These are phyloP conservation scores for Sinocyclocheilus anophthalmus DNA, from an alignment of 2,113 vertebrate species.

Conservation along the genomic window DNA sequence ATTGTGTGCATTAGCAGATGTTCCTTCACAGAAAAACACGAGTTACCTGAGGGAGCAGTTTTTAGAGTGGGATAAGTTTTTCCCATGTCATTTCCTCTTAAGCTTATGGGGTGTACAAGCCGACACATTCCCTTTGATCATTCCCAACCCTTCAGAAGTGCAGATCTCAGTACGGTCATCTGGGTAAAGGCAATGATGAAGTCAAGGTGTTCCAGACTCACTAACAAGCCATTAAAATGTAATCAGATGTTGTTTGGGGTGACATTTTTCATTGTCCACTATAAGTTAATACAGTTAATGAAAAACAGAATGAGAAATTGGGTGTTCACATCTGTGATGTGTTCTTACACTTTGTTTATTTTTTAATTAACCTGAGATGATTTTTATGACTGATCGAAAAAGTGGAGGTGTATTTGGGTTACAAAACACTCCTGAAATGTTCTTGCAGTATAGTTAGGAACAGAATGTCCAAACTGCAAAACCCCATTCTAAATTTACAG, in stretches of 20 bases:
- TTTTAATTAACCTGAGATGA: not conserved
- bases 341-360: not conserved
- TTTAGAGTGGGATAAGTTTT: not conserved
- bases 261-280: not conserved
- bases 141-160: not conserved
- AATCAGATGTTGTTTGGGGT: not conserved
- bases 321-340: not conserved
- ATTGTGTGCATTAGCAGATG: slow-evolving; percentile 1
- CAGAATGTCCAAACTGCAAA: not conserved
- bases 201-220: not conserved
- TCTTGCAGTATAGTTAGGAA: not conserved
- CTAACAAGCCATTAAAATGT: not conserved
- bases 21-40: not conserved
- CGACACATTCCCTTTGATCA: slow-evolving; percentile 34
- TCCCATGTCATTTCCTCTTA: slow-evolving; percentile 37
- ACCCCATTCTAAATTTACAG: not conserved
- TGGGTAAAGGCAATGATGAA: not conserved
- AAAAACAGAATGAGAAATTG: not conserved
- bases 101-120: not conserved
- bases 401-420: not conserved
- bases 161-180: slow-evolving; percentile 9
- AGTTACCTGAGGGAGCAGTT: slow-evolving; percentile 28
- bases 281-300: not conserved
- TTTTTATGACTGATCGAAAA: not conserved
- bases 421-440: not conserved